Base-by-base conservation (phyloP, 2,888 invertebrate genomes). In the Oligia strigilis region DNA sequence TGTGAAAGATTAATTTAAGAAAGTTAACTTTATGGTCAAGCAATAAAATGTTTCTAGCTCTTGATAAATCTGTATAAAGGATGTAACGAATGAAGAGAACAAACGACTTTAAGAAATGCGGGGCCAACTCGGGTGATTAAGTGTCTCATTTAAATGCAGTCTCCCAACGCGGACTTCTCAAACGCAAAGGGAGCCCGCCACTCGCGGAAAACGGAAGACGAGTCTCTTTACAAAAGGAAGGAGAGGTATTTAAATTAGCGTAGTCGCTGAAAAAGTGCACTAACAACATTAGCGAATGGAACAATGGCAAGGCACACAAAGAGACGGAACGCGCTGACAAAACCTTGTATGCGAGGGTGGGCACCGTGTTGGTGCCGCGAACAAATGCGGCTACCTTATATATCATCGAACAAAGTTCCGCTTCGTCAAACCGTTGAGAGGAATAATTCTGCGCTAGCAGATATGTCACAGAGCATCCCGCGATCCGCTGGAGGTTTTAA, bases 71-170 rank as follows among this genome's bases (percentile, higher is more conserved):
- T 90, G 89, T 87, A 85, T 75, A 87, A 86, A 84, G 81, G 91
- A 91, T 92, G 93, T 95, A 96, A 95, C 95, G 93, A 96, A 96
- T 94, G 94, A 95, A 95, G 94, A 95, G 95, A 95, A 96, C 95
- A 94, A 96, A 94, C 94, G 95, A 94, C 94, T 89, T 94, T 94
- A 95, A 95, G 95, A 94, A 96, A 94, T 93, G 94, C 93, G 94
- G 94, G 95, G 93, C 95, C 95, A 95, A 95, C 94, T 95, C 94
- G 94, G 94, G 95, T 97, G 97, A 97, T 97, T 96, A 96, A 97
- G 96, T 97, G 95, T 96, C 96, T 97, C 96, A 97, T 97, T 97
- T 97, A 97, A 96, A 97, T 97, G 96, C 96, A 97, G 96, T 96
- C 96, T 95, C 95, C 94, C 94, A 92, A 94, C 94, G 94, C 94